Evolutionary conservation across 2,888 invertebrate genomes (phyloP).

Genomic region (Tholera decimalis): DNA sequence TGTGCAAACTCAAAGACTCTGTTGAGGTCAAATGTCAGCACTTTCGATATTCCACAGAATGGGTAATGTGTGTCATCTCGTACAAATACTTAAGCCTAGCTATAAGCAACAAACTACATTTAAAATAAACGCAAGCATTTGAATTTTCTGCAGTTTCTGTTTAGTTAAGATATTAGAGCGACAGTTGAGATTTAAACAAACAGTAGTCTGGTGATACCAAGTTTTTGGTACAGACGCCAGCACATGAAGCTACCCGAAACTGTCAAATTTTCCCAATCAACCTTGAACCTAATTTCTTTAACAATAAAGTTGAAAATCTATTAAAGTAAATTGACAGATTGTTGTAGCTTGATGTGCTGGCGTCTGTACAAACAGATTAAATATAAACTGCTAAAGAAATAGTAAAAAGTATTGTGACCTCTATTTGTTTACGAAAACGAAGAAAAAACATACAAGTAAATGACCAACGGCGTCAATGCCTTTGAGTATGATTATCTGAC

Average conservation of each 20-base stretch:
- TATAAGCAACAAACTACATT: neutral
- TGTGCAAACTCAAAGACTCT: conserved; percentile 46
- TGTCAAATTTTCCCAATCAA: too few relatives aligned
- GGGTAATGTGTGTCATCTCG: conserved; percentile 22
- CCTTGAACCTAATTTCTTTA: too few relatives aligned
- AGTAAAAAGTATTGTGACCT: conserved; percentile 28
- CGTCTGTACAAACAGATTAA: neutral
- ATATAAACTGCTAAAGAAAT: neutral
- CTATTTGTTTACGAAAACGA: conserved; percentile 18
- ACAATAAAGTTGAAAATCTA: too few relatives aligned
- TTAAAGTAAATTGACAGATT: too few relatives aligned
- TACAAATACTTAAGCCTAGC: neutral
- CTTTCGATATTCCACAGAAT: conserved; percentile 53
- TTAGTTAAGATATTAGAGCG: too few relatives aligned
- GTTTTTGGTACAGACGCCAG: conserved; percentile 10
- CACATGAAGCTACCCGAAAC: too few relatives aligned
- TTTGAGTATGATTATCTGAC: conserved; percentile 25
- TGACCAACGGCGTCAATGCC: conserved; percentile 9
- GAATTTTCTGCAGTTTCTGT: neutral
- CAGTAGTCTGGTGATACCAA: neutral
- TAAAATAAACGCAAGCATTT: neutral
- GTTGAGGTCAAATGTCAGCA: conserved; percentile 53
- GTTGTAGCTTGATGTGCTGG: too few relatives aligned
- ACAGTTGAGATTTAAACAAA: neutral
- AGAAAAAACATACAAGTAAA: conserved; percentile 33